Percentiles rank a stretch among this genome's conserved stretches.
These are phyloP conservation scores for Mongoloraphidia duomilia DNA, from an alignment of 2,888 invertebrate species.

Conservation along the genomic window DNA sequence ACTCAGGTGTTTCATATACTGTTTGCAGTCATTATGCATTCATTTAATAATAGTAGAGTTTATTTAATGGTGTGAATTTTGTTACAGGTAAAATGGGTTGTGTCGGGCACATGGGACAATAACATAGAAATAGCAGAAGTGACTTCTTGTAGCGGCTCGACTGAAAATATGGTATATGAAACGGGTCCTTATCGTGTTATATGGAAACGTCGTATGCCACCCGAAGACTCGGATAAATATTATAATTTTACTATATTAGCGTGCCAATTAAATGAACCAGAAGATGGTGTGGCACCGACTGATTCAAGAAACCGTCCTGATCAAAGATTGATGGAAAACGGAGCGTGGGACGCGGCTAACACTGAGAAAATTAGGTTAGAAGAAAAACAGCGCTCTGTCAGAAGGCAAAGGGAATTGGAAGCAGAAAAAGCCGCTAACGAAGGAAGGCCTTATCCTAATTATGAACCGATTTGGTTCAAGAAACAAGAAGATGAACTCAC, in stretches of 20 bases:
- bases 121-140: constrained; percentile 91
- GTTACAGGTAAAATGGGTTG: constrained; percentile 53
- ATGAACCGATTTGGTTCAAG: constrained; percentile 82
- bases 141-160: constrained; percentile 43
- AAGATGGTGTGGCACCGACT: constrained; percentile 85
- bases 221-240: constrained; percentile 54
- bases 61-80: neutral
- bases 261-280: constrained; percentile 90
- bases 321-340: constrained; percentile 95
- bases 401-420: constrained; percentile 65
- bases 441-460: constrained; percentile 51
- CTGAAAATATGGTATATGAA: constrained; percentile 80
- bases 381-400: constrained; percentile 81
- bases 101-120: constrained; percentile 87
- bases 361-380: constrained; percentile 72
- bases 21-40: too few relatives aligned
- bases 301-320: constrained; percentile 88
- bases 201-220: constrained; percentile 73
- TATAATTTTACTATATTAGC: constrained; percentile 94
- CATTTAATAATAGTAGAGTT: too few relatives aligned
- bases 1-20: too few relatives aligned
- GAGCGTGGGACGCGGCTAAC: constrained; percentile 85
- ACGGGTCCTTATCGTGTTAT: constrained; percentile 73
- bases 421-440: constrained; percentile 55
- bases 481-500: constrained; percentile 62